These are phyloP conservation scores for Heliothis virescens DNA, from an alignment of 1,140 invertebrate species.

Conservation along the genomic window DNA sequence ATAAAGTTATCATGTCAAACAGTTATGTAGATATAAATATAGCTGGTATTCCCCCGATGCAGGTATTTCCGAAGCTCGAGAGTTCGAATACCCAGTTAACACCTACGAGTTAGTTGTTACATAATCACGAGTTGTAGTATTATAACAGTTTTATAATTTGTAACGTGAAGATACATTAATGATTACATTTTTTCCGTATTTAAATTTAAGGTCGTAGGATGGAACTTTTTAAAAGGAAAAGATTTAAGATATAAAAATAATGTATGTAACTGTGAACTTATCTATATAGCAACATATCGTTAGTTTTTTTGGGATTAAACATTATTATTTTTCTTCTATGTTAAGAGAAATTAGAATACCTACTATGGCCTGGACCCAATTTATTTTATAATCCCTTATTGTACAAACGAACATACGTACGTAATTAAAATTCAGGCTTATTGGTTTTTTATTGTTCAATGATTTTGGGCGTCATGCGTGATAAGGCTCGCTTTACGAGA, in stretches of 20 bases:
- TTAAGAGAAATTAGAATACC: not conserved
- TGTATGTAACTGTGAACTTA: too few relatives aligned
- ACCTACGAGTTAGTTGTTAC: not conserved
- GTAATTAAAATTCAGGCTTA: not conserved
- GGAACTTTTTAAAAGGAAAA: too few relatives aligned
- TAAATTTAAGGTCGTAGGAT: not conserved
- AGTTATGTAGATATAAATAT: constrained; percentile 29
- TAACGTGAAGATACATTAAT: not conserved
- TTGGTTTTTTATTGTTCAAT: not conserved
- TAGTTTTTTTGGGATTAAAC: too few relatives aligned
- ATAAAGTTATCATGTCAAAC: not conserved
- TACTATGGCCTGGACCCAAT: too few relatives aligned
- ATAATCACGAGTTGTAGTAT: not conserved
- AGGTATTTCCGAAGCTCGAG: constrained; percentile 23
- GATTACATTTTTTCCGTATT: not conserved
- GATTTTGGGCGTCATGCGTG: constrained; percentile 1
- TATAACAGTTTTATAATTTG: not conserved
- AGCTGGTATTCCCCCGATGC: constrained; percentile 18
- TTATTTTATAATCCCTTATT: too few relatives aligned
- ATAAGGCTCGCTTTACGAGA: constrained; percentile 25
- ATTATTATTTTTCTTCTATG: not conserved
- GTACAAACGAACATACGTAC: not conserved
- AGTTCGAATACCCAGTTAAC: not conserved
- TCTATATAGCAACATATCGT: too few relatives aligned
- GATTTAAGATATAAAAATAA: too few relatives aligned